Evolutionary conservation across 2,797 vertebrate genomes (phyloP).

Genomic region (Epinephelus malabaricus): DNA sequence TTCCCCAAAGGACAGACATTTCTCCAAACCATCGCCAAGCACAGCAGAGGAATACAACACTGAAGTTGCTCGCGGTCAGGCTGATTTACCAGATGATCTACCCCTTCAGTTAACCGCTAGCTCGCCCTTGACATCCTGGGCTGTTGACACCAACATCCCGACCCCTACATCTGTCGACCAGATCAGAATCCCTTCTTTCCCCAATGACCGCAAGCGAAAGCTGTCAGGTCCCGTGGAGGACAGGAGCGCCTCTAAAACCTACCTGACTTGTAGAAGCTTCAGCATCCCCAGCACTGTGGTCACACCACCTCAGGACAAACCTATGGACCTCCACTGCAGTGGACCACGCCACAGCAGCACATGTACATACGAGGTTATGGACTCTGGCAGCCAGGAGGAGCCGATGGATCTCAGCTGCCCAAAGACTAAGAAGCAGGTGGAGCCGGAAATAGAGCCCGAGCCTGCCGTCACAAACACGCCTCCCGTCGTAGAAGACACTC

Average conservation of each 20-base stretch:
- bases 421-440: constrained; percentile 84
- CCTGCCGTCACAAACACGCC: constrained; percentile 41
- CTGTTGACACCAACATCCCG: constrained; percentile 72
- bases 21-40: constrained; percentile 82
- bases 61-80: constrained; percentile 82
- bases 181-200: constrained; percentile 80
- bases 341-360: constrained; percentile 51
- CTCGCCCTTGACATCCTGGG: constrained; percentile 86
- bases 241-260: constrained; percentile 88
- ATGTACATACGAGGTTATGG: constrained; percentile 72
- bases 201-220: constrained; percentile 90
- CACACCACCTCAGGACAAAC: constrained; percentile 85
- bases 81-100: constrained; percentile 82
- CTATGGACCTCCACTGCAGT: constrained; percentile 85
- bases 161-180: constrained; percentile 73
- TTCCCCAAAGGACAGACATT: constrained; percentile 81
- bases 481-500: constrained; percentile 38
- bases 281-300: constrained; percentile 87
- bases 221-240: constrained; percentile 88
- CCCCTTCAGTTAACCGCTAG: constrained; percentile 92
- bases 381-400: constrained; percentile 90
- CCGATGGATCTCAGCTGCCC: constrained; percentile 98
- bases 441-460: constrained; percentile 55
- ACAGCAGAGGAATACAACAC: constrained; percentile 87
- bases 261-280: constrained; percentile 89